Conservation (phyloP, 2,888 invertebrate species). For the Stenotaenia linearis region DNA sequence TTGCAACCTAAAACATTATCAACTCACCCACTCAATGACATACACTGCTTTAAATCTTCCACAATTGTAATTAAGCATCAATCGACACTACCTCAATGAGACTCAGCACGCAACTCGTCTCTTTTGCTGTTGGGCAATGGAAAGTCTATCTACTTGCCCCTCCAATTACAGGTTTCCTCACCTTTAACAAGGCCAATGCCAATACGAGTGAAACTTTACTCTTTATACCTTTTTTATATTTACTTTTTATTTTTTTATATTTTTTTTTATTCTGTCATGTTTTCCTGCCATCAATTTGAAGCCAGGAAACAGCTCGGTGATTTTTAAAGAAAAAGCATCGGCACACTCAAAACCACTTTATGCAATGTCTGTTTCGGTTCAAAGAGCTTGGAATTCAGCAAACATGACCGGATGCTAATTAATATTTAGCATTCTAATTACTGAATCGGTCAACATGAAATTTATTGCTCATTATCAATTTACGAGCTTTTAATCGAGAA, state of each 20-base stretch:
- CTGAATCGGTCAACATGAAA: background rate
- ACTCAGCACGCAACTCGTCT: no score
- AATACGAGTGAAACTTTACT: background rate
- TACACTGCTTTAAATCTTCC: background rate
- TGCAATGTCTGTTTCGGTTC: background rate
- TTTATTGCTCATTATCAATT: conserved; percentile 2
- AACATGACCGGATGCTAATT: background rate
- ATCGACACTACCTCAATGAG: background rate
- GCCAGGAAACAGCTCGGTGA: background rate
- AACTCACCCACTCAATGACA: no score
- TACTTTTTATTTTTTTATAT: background rate
- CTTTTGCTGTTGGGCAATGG: background rate
- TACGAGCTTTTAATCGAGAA: background rate
- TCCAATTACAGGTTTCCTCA: conserved; percentile 10
- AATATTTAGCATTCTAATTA: background rate
- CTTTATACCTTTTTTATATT: background rate
- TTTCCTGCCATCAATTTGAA: conserved; percentile 15
- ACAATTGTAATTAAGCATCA: background rate
- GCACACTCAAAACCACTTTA: background rate
- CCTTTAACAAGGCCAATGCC: background rate
- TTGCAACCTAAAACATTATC: no score
- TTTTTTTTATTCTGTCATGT: background rate
- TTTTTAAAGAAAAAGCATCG: background rate
- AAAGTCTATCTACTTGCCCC: background rate
- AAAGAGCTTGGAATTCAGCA: background rate